Conservation (phyloP, 2,888 invertebrate species). For the Pyrrhia umbra region DNA sequence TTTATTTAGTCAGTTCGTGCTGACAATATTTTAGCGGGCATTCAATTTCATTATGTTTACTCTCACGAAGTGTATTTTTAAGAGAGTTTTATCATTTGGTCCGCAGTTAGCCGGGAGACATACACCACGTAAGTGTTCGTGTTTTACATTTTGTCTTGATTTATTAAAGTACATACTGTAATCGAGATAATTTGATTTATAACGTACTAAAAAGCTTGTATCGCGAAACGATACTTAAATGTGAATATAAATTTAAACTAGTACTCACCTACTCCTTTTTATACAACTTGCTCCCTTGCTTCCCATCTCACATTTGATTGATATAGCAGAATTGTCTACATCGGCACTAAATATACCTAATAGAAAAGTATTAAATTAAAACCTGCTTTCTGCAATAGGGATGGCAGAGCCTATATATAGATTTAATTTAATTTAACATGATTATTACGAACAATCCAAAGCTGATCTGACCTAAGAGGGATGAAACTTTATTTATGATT, state of each 20-base stretch:
- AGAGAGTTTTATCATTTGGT: not conserved
- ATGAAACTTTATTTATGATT: slow-evolving; percentile 38
- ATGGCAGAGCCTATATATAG: too few relatives aligned
- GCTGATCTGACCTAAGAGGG: slow-evolving; percentile 52
- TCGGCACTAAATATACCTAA: too few relatives aligned
- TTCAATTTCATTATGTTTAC: slow-evolving; percentile 26
- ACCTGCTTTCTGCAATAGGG: too few relatives aligned
- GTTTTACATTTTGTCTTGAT: not conserved
- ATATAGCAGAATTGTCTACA: too few relatives aligned
- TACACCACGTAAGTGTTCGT: slow-evolving; percentile 12
- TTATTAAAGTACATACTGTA: not conserved
- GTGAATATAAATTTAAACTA: too few relatives aligned
- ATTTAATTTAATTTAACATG: slow-evolving; percentile 24
- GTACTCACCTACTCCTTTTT: too few relatives aligned
- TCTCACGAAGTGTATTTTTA: slow-evolving; percentile 18
- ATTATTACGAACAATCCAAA: slow-evolving; percentile 63
- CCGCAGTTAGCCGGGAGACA: slow-evolving; percentile 12
- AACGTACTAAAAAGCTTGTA: not conserved
- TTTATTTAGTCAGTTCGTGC: slow-evolving; percentile 49
- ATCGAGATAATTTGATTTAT: not conserved
- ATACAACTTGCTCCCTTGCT: too few relatives aligned
- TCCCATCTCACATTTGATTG: too few relatives aligned
- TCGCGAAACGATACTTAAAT: too few relatives aligned
- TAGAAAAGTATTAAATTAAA: too few relatives aligned
- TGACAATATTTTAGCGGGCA: slow-evolving; percentile 44